Conservation (phyloP, 2,113 vertebrate genomes). For the Thymallus thymallus region DNA sequence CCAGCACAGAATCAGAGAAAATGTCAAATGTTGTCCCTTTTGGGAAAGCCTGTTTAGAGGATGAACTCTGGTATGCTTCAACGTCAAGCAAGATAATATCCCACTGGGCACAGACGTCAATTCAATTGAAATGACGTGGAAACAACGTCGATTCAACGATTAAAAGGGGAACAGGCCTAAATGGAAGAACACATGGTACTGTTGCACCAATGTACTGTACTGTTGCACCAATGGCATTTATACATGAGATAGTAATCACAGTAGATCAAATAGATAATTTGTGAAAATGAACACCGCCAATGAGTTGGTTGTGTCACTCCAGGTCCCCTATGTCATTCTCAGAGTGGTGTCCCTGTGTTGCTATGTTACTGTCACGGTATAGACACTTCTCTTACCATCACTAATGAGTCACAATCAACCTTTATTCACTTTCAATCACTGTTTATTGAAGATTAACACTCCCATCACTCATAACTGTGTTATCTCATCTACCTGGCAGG, state of each 20-base stretch:
- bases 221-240: conserved; percentile 34
- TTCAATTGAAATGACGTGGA: no score
- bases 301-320: conserved; percentile 8
- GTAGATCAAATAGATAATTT: conserved; percentile 39
- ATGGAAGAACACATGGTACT: conserved; percentile 19
- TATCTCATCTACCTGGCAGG: conserved; percentile 2
- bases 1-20: no score
- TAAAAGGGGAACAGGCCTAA: conserved; percentile 7
- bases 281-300: conserved; percentile 33
- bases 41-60: no score
- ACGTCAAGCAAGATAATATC: no score
- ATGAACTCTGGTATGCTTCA: no score
- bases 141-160: no score
- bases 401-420: background rate
- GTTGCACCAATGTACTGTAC: conserved; percentile 29
- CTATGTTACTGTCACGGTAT: background rate
- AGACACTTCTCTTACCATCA: background rate
- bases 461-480: background rate
- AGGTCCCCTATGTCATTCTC: conserved; percentile 8
- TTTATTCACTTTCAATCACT: background rate
- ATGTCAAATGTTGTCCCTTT: no score
- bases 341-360: background rate
- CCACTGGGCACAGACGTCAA: no score
- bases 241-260: conserved; percentile 19
- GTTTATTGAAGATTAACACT: background rate